Percentiles rank a stretch among this genome's conserved stretches.
Conservation (phyloP, 2,797 vertebrate species). For the Numenius phaeopus region DNA sequence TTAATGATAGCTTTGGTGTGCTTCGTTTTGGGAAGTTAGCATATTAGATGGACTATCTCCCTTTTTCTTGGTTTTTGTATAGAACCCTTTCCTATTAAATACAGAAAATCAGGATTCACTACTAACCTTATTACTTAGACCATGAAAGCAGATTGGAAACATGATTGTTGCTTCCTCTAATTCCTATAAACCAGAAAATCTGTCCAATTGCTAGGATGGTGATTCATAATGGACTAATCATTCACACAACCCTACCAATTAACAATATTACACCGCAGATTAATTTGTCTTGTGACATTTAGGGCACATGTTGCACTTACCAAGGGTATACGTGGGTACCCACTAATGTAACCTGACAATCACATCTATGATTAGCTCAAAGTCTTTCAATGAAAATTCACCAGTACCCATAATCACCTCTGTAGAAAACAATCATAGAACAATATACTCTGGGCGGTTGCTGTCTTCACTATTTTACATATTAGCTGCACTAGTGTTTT, state of each 20-base stretch:
- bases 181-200: constrained; percentile 23
- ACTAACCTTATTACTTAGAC: background rate
- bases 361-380: background rate
- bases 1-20: background rate
- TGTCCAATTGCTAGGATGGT: background rate
- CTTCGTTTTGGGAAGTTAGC: background rate
- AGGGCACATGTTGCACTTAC: background rate
- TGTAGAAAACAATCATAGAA: background rate
- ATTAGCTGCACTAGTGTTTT: background rate
- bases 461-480: background rate
- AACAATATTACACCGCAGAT: background rate
- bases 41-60: background rate
- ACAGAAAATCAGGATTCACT: background rate
- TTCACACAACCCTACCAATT: background rate
- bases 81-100: background rate
- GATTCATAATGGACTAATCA: background rate
- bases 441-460: background rate
- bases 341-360: background rate
- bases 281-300: constrained; percentile 14
- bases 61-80: background rate
- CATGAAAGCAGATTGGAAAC: background rate
- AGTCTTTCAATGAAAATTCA: background rate
- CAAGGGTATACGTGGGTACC: background rate
- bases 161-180: background rate
- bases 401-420: background rate